Percentiles rank a stretch among this genome's conserved stretches.
Conservation (phyloP, 2,113 vertebrate genomes). For the Physeter macrocephalus region DNA sequence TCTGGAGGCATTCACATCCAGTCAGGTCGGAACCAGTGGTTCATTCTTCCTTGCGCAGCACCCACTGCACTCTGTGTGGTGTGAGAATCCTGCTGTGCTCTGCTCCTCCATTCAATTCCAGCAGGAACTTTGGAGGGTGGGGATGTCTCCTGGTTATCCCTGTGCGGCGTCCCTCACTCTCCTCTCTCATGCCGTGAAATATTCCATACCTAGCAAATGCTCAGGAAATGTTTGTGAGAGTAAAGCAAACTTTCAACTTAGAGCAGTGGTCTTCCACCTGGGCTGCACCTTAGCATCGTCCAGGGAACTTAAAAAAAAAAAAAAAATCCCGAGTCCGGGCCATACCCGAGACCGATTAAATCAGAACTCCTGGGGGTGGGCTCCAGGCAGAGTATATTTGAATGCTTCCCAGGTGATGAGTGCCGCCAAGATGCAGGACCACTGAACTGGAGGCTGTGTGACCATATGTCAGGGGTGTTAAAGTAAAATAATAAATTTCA, state of each 20-base stretch:
- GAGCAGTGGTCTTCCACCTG: background rate
- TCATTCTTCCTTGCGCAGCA: background rate
- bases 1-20: background rate
- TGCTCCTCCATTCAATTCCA: background rate
- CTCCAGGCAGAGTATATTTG: background rate
- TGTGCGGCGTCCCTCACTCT: background rate
- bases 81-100: background rate
- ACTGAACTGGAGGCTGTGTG: background rate
- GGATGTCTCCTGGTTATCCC: too few relatives aligned
- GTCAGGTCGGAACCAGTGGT: rapidly evolving
- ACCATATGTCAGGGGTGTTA: background rate
- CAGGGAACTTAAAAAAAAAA: background rate
- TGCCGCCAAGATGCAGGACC: background rate
- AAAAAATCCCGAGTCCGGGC: background rate
- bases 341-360: background rate
- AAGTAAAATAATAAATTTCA: background rate
- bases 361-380: background rate
- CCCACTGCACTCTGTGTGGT: too few relatives aligned
- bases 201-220: background rate
- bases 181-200: background rate
- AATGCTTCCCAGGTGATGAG: background rate
- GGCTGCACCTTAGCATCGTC: background rate
- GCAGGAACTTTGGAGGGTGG: background rate
- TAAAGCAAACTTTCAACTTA: background rate
- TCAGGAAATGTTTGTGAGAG: background rate